A percentile compares a stretch with the other conserved stretches of the same genome.
phyloP scores from a whole-genome alignment of 2,888 invertebrate species.

The Ganaspis brasiliensis region DNA sequence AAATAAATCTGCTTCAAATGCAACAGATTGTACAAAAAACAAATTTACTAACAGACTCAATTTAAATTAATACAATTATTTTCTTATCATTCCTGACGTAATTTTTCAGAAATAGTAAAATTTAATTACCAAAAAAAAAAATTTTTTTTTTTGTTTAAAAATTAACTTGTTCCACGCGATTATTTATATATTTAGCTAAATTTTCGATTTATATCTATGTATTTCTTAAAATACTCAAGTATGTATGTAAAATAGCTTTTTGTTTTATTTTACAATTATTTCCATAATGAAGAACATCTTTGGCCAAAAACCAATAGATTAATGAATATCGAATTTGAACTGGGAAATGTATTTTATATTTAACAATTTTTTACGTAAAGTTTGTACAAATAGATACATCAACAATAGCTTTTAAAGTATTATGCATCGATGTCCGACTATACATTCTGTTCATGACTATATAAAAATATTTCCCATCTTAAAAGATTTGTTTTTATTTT shows the following conservation, averaged over 20 bases:
- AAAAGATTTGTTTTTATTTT: not conserved
- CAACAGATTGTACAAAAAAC: too few relatives aligned
- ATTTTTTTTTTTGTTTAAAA: not conserved
- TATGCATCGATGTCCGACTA: slow-evolving; percentile 32
- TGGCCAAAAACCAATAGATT: slow-evolving; percentile 7
- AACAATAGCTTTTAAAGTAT: slow-evolving; percentile 15
- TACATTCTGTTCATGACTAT: slow-evolving; percentile 36
- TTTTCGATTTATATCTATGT: not conserved
- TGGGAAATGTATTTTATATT: slow-evolving; percentile 4
- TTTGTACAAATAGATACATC: slow-evolving; percentile 39
- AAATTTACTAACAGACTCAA: too few relatives aligned
- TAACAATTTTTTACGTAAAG: not conserved
- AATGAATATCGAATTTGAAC: not conserved
- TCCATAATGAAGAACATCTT: slow-evolving; percentile 7
- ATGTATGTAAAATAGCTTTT: too few relatives aligned
- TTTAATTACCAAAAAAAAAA: not conserved
- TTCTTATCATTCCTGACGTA: too few relatives aligned
- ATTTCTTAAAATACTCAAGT: too few relatives aligned
- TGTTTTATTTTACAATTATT: not conserved
- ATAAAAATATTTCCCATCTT: slow-evolving; percentile 60
- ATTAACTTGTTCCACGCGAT: not conserved
- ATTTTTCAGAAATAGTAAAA: not conserved
- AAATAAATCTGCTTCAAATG: not conserved
- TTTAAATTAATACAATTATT: too few relatives aligned
- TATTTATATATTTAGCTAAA: slow-evolving; percentile 3